Evolutionary conservation across 2,888 invertebrate genomes (phyloP), one percentile per base, ranked within the genome.

Genomic region (Oeneis ivallda): DNA sequence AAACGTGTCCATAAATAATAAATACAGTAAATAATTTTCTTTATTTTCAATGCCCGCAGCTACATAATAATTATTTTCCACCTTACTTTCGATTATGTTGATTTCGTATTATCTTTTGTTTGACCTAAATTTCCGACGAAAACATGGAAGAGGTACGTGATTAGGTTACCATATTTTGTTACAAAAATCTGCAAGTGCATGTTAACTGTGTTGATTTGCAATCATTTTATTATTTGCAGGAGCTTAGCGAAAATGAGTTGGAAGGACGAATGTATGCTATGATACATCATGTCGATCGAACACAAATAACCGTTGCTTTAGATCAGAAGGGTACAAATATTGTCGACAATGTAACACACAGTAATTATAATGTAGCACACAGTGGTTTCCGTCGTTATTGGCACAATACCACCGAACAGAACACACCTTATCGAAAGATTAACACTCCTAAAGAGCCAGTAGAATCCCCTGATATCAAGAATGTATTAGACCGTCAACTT

Each of bases 101-200:
- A 81, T 84, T 85, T 85, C 79, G 81, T 82, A 83, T 83, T 79
- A 79, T 77, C 77, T 81, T 81, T 77, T 83, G 79, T 86, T 87
- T 82, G 75, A 80, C 82, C 86, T 80, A 79, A 83, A 86, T 83
- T 85, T 76, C 76, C 82, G 80, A 79, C 81, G 79, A 76, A 86
- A 90, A 81, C 81, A 92, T 92, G 91, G 91, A 90, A 80, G 89
- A 90, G 88, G 91, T 91, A 77, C 76, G 87, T 83, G 76, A 75
- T 76, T 79, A 78, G 80, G 77, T 83, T 84, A 79, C 75, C 76
- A 79, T 84, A 82, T 82, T 83, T 83, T 84, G 82, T 86, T 86
- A 85, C 81, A 78, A 72, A 66, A 72, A 69, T 63, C 66, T 67
- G 59, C 63, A 47, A 62, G 41, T 67, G 62, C 69, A 65, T 71